Evolutionary conservation across 1,140 invertebrate species (phyloP).

Genomic region (Lamellibrachia luymesi): DNA sequence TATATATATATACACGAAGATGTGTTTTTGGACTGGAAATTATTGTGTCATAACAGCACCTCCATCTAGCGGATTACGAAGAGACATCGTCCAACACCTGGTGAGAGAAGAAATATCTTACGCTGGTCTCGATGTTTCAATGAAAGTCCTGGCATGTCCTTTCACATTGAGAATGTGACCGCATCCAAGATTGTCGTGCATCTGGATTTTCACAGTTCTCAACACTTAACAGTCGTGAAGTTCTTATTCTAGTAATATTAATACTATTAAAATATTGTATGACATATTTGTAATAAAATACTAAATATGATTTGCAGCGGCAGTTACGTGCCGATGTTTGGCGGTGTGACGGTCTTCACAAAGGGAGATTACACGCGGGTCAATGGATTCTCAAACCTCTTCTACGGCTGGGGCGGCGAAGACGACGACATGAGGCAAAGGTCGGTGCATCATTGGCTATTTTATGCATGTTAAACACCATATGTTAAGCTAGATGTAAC

Average conservation of each 20-base stretch:
- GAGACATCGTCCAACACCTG: too few relatives aligned
- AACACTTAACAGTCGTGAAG: background rate
- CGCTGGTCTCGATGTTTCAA: too few relatives aligned
- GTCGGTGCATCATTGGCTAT: background rate
- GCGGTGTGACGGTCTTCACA: slow-evolving; percentile 26
- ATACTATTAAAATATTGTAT: background rate
- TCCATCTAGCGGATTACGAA: too few relatives aligned
- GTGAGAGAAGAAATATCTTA: too few relatives aligned
- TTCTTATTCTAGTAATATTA: background rate
- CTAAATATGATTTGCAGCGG: background rate
- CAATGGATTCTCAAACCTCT: slow-evolving; percentile 90
- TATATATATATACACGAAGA: too few relatives aligned
- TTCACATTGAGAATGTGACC: too few relatives aligned
- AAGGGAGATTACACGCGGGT: slow-evolving; percentile 47
- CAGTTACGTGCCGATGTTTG: slow-evolving; percentile 16
- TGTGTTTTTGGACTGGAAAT: too few relatives aligned
- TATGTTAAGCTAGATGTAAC: background rate
- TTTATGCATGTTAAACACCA: background rate
- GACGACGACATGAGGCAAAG: slow-evolving; percentile 44
- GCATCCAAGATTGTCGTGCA: background rate
- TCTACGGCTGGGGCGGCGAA: slow-evolving; percentile 70
- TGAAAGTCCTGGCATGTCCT: too few relatives aligned
- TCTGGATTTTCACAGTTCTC: background rate
- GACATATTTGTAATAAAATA: background rate
- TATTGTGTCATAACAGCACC: too few relatives aligned